Evolutionary conservation across 2,888 invertebrate genomes (phyloP), one percentile per base, ranked within the genome.

Genomic region (Cylindroiulus punctatus): DNA sequence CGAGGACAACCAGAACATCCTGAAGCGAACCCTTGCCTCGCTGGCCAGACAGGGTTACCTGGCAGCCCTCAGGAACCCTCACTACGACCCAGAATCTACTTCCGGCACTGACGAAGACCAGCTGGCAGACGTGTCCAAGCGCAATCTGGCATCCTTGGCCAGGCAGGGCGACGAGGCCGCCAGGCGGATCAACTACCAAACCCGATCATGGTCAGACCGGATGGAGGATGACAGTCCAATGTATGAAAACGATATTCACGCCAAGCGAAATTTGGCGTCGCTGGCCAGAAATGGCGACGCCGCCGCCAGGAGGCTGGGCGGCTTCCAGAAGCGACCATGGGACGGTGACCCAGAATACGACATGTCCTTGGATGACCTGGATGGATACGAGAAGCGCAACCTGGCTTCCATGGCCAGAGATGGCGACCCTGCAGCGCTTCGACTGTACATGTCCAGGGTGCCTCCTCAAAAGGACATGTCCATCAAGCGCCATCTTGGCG

Each of bases 341-440:
- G 40, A 83, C 17, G 42, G 36, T 2, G 83, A 83, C 5, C n/a
- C 81, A 22, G 32, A 30, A 26, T 81, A 30, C 81, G 36, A 36
- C 81, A 2, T 32, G 36, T 36, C 36, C 7, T 76, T 26, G 30
- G 26, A 5, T 4, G 52, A 52, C 52, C 17, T 14, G n/a, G 26
- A 84, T 42, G 84, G 84, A 12, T 65, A 36, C 36, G 42, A 84
- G 8, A 84, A 84, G 30, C 84, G 84, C 84, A 84, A 14, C 26
- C 42, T 84, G 42, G 84, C 47, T 7, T 19, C 84, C 10, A 22
- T 84, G 42, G 84, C 84, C 22, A 44, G 84, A 12, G n/a, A 84
- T 8, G 84, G 84, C 10, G 47, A 47, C 14, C 19, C 17, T 22
- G 47, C 42, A 8, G 47, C 42, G 5, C 84, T 19, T 4, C 19